Conservation (phyloP, 2,888 invertebrate genomes). For the Gandaritis pyraliata region DNA sequence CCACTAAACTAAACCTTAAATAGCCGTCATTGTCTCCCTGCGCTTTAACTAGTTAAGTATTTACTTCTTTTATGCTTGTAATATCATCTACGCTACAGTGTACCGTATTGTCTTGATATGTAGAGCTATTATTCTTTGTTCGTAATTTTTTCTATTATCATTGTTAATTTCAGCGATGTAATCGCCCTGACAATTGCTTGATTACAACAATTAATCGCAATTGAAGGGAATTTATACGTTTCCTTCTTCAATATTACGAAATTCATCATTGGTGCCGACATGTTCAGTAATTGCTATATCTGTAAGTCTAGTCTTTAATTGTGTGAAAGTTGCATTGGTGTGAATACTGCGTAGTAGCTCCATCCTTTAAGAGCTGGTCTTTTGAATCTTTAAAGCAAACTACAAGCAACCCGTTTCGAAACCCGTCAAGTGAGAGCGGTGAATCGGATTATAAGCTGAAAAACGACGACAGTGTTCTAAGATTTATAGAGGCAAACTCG, state of each 20-base stretch:
- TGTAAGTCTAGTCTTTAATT: conserved; percentile 12
- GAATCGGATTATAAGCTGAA: conserved; percentile 28
- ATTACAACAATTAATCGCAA: conserved; percentile 82
- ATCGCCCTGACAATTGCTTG: conserved; percentile 76
- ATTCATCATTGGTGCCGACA: conserved; percentile 38
- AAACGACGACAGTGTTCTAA: conserved; percentile 21
- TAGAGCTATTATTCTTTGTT: conserved; percentile 46
- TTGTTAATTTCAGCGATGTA: conserved; percentile 76
- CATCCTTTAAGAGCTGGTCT: conserved; percentile 9
- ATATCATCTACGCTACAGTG: conserved; percentile 37
- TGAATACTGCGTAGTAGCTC: conserved; percentile 2
- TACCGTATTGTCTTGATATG: conserved; percentile 46
- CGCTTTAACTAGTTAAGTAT: conserved; percentile 58
- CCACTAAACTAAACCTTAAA: conserved; percentile 68
- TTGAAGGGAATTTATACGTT: conserved; percentile 77
- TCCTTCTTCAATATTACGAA: conserved; percentile 62
- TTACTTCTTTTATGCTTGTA: conserved; percentile 57
- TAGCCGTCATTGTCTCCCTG: conserved; percentile 63
- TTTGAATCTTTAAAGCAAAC: conserved; percentile 20
- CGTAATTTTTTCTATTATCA: conserved; percentile 56
- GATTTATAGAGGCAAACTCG: conserved; percentile 21
- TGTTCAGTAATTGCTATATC: conserved; percentile 23
- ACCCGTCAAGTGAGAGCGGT: conserved; percentile 29
- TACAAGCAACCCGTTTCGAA: conserved; percentile 30
- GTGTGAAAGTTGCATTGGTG: conserved; percentile 16